Evolutionary conservation across 2,113 vertebrate species (phyloP).

Genomic region (Nettapus auritus): DNA sequence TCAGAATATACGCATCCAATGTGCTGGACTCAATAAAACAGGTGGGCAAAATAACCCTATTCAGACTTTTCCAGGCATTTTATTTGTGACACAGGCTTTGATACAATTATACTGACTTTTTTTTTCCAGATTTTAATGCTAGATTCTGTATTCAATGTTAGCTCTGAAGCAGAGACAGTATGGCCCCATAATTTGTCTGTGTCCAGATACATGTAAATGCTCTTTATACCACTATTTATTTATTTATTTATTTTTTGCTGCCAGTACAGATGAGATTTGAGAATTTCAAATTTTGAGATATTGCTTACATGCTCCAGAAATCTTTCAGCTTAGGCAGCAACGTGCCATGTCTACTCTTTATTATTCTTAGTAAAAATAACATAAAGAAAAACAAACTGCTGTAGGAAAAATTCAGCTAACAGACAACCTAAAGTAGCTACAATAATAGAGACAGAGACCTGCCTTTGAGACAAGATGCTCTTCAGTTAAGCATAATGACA

Average conservation of each 20-base stretch:
- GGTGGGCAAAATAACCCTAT: background rate
- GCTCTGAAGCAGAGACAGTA: background rate
- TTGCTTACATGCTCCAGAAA: background rate
- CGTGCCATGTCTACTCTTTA: background rate
- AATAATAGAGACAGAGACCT: background rate
- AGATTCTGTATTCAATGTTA: background rate
- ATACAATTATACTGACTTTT: background rate
- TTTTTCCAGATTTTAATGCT: background rate
- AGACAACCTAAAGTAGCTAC: background rate
- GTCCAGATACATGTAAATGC: background rate
- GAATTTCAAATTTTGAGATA: background rate
- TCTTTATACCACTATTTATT: background rate
- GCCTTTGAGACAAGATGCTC: background rate
- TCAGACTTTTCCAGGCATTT: background rate
- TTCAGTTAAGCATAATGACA: background rate
- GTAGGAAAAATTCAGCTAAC: background rate
- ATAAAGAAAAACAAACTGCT: background rate
- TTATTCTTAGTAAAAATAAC: background rate
- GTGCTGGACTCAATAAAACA: background rate
- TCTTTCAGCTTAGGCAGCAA: background rate
- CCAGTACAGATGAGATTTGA: background rate
- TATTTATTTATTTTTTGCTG: background rate
- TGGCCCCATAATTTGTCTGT: background rate
- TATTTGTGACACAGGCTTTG: background rate
- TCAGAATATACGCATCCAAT: background rate